phyloP scores from a whole-genome alignment of 1,140 invertebrate species.

The Spodoptera litura region DNA sequence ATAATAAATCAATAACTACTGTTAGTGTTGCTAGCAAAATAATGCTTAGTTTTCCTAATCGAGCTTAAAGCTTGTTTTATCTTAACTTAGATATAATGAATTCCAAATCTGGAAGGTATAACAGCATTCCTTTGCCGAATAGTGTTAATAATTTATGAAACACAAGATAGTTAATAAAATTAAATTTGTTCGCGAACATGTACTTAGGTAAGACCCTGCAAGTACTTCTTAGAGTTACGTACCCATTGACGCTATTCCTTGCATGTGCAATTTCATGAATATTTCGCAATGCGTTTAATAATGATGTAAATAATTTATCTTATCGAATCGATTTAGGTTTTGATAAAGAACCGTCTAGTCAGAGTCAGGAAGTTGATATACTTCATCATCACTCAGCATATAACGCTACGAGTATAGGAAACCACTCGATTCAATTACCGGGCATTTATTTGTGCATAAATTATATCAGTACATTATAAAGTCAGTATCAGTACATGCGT shows the following conservation, averaged over 20 bases:
- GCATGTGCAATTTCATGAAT: not conserved
- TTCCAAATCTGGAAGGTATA: conserved; percentile 72
- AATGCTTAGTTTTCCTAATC: conserved; percentile 63
- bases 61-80: conserved; percentile 65
- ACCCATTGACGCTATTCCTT: not conserved
- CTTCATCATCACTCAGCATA: conserved; percentile 1
- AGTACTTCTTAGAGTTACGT: not conserved
- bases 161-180: conserved; percentile 42
- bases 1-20: conserved; percentile 53
- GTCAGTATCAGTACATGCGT: conserved; percentile 14
- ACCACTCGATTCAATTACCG: not conserved
- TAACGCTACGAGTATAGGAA: not conserved
- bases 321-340: not conserved
- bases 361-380: not conserved
- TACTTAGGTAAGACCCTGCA: not conserved
- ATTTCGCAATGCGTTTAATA: not conserved
- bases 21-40: conserved; percentile 44
- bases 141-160: conserved; percentile 50
- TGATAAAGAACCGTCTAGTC: not conserved
- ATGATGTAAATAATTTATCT: not conserved
- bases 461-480: conserved; percentile 3
- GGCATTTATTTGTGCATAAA: conserved; percentile 13
- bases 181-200: conserved; percentile 36
- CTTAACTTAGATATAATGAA: conserved; percentile 78
- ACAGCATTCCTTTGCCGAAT: conserved; percentile 73